A percentile compares a stretch with the other conserved stretches of the same genome.
Evolutionary conservation across 2,888 invertebrate genomes (phyloP).

Genomic region (Thalpophila matura): DNA sequence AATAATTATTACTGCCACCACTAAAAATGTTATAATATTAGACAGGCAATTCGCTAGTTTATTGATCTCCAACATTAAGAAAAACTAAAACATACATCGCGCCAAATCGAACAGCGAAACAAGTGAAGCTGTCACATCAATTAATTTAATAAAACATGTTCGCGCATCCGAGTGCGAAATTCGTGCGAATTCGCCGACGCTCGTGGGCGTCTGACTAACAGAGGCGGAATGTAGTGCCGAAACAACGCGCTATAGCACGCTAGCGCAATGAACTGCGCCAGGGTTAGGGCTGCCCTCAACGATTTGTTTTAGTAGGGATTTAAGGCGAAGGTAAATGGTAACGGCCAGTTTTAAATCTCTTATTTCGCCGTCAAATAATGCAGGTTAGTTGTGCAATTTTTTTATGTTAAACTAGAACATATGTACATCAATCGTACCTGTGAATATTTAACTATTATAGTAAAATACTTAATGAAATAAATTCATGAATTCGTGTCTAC

Average conservation of each 20-base stretch:
- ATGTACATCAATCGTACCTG: too few relatives aligned
- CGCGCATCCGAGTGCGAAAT: conserved; percentile 60
- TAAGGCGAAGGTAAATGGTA: too few relatives aligned
- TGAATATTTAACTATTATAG: too few relatives aligned
- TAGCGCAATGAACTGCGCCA: conserved; percentile 71
- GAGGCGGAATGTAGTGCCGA: conserved; percentile 65
- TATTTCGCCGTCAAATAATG: too few relatives aligned
- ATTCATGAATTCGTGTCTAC: too few relatives aligned
- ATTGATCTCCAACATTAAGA: conserved; percentile 47
- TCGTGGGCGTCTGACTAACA: conserved; percentile 67
- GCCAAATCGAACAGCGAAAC: conserved; percentile 48
- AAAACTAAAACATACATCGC: conserved; percentile 50
- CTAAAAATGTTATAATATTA: conserved; percentile 27
- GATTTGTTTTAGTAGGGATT: background rate
- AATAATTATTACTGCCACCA: conserved; percentile 50
- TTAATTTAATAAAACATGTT: conserved; percentile 56
- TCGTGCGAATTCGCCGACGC: conserved; percentile 56
- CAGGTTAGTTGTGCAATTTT: too few relatives aligned
- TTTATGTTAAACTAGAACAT: too few relatives aligned
- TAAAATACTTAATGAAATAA: too few relatives aligned
- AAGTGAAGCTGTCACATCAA: conserved; percentile 62
- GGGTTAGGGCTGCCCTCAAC: conserved; percentile 42
- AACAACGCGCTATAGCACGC: conserved; percentile 37
- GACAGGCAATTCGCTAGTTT: conserved; percentile 37
- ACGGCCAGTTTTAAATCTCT: too few relatives aligned